Base-by-base conservation (phyloP, 2,888 invertebrate species). In the Rutpela maculata region DNA sequence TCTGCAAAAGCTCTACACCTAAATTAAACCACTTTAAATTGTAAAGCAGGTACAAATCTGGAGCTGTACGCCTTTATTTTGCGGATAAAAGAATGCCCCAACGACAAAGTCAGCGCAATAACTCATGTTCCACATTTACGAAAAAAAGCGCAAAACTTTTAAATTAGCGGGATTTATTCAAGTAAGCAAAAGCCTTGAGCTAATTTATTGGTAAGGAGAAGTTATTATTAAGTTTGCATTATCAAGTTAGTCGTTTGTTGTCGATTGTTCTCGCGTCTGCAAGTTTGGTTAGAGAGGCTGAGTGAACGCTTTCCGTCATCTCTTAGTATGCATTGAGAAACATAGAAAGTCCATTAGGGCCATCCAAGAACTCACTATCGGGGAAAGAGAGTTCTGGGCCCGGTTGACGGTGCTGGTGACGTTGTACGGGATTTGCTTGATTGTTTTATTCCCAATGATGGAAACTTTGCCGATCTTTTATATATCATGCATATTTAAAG, bases 271-370 rank as follows among this genome's bases (percentile, higher is more conserved):
- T 70, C 82, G 80, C 79, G 82, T 82, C 84, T 84, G 78, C 79
- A 75, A 79, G 81, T 84, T 85, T 84, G 84, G 83, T 84, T 82
- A 83, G 82, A 75, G 75, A 56, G 68, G 77, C 72, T 67, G 81
- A 75, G 74, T 78, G 81, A 82, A 81, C 80, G 82, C 83, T 86
- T 85, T 84, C 83, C 84, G 84, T 86, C 86, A 86, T 78, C 87
- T 85, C 86, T 85, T 85, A 84, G 84, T 83, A 85, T 87, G 87
- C 87, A 87, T 86, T 85, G 85, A 82, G 87, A 86, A 88, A 89
- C 89, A 89, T 85, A 88, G 89, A 88, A 89, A 89, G 88, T 89
- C 89, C 89, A 89, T 89, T 89, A 89, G 88, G 87, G 85, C 85
- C 87, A 88, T 87, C 87, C 84, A 86, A 88, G 87, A 87, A 86